A percentile compares a stretch with the other conserved stretches of the same genome.
phyloP scores from a whole-genome alignment of 2,797 vertebrate species.

The Rhinichthys osculus region DNA sequence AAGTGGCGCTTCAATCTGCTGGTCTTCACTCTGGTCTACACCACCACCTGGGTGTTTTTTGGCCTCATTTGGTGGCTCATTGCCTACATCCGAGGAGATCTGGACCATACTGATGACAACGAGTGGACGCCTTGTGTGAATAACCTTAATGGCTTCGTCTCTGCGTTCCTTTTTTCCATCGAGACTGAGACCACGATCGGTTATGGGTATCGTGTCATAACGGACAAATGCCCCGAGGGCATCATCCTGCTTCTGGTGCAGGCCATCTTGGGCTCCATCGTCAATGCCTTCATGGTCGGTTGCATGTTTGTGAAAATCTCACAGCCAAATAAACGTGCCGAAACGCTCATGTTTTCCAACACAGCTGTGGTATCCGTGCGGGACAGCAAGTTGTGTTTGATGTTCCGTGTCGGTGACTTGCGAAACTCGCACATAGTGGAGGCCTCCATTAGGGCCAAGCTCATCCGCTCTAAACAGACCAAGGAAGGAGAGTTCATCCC shows the following conservation, averaged over 20 bases:
- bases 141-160: slow-evolving; percentile 69
- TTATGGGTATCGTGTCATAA: slow-evolving; percentile 70
- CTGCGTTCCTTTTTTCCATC: slow-evolving; percentile 70
- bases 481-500: slow-evolving; percentile 72
- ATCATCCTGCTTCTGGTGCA: slow-evolving; percentile 67
- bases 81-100: slow-evolving; percentile 66
- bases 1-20: slow-evolving; percentile 70
- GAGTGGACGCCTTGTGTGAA: slow-evolving; percentile 68
- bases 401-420: slow-evolving; percentile 70
- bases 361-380: slow-evolving; percentile 66
- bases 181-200: slow-evolving; percentile 71
- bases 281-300: slow-evolving; percentile 72
- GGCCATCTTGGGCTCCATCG: slow-evolving; percentile 70
- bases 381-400: slow-evolving; percentile 67
- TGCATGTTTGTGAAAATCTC: slow-evolving; percentile 72
- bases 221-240: slow-evolving; percentile 69
- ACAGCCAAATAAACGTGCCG: slow-evolving; percentile 68
- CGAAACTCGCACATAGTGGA: slow-evolving; percentile 71
- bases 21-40: slow-evolving; percentile 69
- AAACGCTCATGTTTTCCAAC: slow-evolving; percentile 71
- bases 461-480: slow-evolving; percentile 68
- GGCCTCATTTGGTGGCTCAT: slow-evolving; percentile 71
- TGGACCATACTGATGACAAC: slow-evolving; percentile 64
- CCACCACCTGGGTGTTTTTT: slow-evolving; percentile 69
- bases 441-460: slow-evolving; percentile 69